A percentile compares a stretch with the other conserved stretches of the same genome.
phyloP scores from a whole-genome alignment of 2,888 invertebrate genomes.

The Furcula furcula region DNA sequence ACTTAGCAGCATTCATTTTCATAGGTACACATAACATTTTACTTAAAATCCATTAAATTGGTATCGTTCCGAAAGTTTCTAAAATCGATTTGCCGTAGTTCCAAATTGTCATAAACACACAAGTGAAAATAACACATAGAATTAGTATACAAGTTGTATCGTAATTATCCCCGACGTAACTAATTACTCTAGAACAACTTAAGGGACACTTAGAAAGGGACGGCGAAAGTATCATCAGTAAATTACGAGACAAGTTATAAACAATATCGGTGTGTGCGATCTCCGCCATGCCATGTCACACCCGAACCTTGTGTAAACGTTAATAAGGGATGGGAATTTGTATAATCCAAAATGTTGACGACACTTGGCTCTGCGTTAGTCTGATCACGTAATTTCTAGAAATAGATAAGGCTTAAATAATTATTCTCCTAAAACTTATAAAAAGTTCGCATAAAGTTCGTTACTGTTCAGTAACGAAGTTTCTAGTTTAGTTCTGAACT shows the following conservation, averaged over 20 bases:
- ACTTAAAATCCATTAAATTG: too few relatives aligned
- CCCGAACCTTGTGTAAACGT: not conserved
- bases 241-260: slow-evolving; percentile 31
- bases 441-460: too few relatives aligned
- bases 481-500: too few relatives aligned
- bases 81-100: too few relatives aligned
- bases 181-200: slow-evolving; percentile 34
- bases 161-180: slow-evolving; percentile 25
- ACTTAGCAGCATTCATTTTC: too few relatives aligned
- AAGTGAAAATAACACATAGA: slow-evolving; percentile 12
- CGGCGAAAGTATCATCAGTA: slow-evolving; percentile 25
- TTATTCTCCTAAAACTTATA: too few relatives aligned
- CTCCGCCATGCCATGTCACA: slow-evolving; percentile 2
- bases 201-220: slow-evolving; percentile 24
- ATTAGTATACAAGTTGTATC: slow-evolving; percentile 25
- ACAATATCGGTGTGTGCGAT: slow-evolving; percentile 25
- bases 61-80: slow-evolving; percentile 1
- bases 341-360: slow-evolving; percentile 13
- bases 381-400: too few relatives aligned
- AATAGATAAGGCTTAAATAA: too few relatives aligned
- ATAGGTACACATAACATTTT: too few relatives aligned
- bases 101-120: slow-evolving; percentile 5
- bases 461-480: too few relatives aligned
- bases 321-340: slow-evolving; percentile 10
- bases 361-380: too few relatives aligned